Conservation (phyloP, 2,888 invertebrate species). For the Sphaerophoria rueppellii region DNA sequence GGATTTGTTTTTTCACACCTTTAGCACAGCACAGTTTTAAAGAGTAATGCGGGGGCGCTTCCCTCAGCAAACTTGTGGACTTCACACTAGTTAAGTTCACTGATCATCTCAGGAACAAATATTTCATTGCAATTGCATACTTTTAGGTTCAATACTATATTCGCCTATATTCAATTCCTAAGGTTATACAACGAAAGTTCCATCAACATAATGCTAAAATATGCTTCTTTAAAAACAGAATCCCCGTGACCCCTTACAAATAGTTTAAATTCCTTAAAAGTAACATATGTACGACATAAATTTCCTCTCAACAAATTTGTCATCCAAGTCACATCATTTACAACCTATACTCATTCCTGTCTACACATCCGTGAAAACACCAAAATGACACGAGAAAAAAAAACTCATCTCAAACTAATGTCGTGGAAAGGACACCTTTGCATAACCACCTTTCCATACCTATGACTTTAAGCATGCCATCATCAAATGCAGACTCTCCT, state of each 20-base stretch:
- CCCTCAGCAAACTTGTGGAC: no score
- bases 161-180: no score
- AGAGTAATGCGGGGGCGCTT: no score
- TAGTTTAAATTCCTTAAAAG: background rate
- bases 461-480: background rate
- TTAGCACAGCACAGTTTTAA: no score
- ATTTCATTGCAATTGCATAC: no score
- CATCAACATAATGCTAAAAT: no score
- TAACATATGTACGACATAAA: background rate
- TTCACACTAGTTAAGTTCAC: no score
- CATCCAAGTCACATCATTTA: constrained; percentile 1
- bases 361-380: background rate
- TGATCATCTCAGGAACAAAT: no score
- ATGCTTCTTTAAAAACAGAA: no score
- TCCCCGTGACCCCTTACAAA: background rate
- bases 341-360: constrained; percentile 1
- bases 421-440: background rate
- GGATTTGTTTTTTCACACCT: no score
- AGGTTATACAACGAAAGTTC: no score
- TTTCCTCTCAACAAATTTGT: background rate
- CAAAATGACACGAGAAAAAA: background rate
- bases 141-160: no score
- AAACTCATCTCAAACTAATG: background rate
- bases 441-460: background rate
- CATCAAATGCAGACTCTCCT: background rate